Evolutionary conservation across 1,140 invertebrate genomes (phyloP).

Genomic region (Gonatopus flavifemur): DNA sequence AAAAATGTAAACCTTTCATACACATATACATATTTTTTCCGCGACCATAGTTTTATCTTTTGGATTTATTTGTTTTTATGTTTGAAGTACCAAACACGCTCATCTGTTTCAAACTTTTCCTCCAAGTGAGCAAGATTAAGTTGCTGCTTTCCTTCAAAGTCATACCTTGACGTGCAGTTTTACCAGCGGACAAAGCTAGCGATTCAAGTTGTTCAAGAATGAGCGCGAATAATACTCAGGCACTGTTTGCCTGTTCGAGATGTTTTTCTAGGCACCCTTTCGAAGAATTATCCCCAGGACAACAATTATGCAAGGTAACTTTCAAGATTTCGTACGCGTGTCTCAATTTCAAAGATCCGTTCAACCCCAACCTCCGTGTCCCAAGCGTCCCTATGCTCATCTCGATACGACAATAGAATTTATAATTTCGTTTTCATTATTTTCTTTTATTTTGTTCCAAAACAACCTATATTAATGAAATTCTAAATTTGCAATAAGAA

Average conservation of each 20-base stretch:
- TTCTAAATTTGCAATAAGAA: not conserved
- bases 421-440: not conserved
- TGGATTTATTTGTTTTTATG: constrained; percentile 18
- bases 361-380: not conserved
- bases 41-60: constrained; percentile 12
- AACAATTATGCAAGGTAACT: constrained; percentile 93
- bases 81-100: no score
- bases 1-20: constrained; percentile 15
- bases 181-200: constrained; percentile 13
- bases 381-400: not conserved
- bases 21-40: constrained; percentile 1
- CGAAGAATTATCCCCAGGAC: constrained; percentile 90
- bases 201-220: constrained; percentile 34
- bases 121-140: not conserved
- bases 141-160: constrained; percentile 1
- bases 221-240: constrained; percentile 57
- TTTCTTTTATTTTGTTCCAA: not conserved
- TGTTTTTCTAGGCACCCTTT: constrained; percentile 94
- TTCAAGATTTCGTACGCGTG: no score
- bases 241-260: constrained; percentile 90
- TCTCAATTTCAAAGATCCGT: not conserved
- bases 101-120: no score
- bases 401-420: not conserved
- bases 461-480: not conserved
- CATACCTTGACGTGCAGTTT: constrained; percentile 17